These are phyloP conservation scores for Xenopus petersii DNA, from an alignment of 2,797 vertebrate genomes.

Conservation along the genomic window DNA sequence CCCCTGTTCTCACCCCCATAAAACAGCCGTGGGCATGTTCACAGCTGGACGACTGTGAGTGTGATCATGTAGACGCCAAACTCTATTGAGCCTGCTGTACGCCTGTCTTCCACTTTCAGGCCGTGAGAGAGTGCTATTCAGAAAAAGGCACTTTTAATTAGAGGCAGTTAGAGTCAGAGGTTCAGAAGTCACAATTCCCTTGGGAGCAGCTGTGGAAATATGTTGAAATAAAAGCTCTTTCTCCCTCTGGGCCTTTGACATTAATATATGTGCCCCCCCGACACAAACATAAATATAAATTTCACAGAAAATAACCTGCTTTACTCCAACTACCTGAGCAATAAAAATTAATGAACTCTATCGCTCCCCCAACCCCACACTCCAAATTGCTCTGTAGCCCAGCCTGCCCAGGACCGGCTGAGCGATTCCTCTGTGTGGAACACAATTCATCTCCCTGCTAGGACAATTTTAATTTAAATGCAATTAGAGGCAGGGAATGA, in stretches of 20 bases:
- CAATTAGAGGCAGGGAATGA: slow-evolving; percentile 91
- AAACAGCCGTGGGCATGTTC: no score
- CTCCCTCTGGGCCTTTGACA: slow-evolving; percentile 29
- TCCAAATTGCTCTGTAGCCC: slow-evolving; percentile 83
- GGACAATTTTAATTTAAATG: slow-evolving; percentile 92
- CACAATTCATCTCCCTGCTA: slow-evolving; percentile 86
- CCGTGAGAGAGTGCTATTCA: neutral
- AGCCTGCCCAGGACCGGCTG: slow-evolving; percentile 84
- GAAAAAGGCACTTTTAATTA: neutral
- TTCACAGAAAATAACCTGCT: slow-evolving; percentile 79
- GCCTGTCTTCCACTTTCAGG: neutral
- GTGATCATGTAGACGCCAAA: no score
- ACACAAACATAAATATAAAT: slow-evolving; percentile 81
- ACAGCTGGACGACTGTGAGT: no score
- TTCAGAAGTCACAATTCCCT: slow-evolving; percentile 24
- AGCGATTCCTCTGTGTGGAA: slow-evolving; percentile 80
- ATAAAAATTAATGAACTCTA: slow-evolving; percentile 91
- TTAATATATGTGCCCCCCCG: no score
- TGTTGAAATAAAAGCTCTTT: slow-evolving; percentile 33
- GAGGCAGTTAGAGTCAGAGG: slow-evolving; percentile 10
- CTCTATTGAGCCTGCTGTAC: neutral
- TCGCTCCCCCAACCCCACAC: slow-evolving; percentile 33
- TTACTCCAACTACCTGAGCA: slow-evolving; percentile 83
- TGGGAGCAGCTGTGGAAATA: slow-evolving; percentile 13
- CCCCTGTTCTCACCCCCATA: no score